Conservation (phyloP, 2,797 vertebrate genomes). For the Miichthys miiuy region DNA sequence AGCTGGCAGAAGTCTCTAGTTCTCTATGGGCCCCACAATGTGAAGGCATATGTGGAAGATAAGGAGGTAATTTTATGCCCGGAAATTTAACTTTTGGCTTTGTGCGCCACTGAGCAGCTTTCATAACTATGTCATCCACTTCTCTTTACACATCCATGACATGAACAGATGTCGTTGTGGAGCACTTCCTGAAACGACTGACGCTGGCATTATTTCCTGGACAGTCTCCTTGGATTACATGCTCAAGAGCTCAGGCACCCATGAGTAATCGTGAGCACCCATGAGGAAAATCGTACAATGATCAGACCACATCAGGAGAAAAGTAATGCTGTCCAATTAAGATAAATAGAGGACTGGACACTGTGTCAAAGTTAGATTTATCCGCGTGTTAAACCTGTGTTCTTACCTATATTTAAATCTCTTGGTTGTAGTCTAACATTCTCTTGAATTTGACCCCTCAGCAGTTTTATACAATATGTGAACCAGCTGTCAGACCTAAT, state of each 20-base stretch:
- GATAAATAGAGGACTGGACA: not conserved
- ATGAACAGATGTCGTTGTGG: not conserved
- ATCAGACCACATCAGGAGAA: not conserved
- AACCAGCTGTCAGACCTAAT: too few species aligned
- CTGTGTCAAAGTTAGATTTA: not conserved
- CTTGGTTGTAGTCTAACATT: not conserved
- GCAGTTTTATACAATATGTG: too few species aligned
- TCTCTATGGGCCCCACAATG: too few species aligned
- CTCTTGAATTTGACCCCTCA: not conserved
- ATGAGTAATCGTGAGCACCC: not conserved
- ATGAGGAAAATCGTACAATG: not conserved
- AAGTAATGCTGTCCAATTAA: not conserved
- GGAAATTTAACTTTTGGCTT: too few species aligned
- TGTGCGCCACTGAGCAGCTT: too few species aligned
- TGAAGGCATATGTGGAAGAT: too few species aligned
- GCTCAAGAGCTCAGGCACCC: not conserved
- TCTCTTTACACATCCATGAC: too few species aligned
- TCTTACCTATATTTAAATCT: too few species aligned
- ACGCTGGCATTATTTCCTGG: not conserved
- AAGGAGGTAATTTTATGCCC: too few species aligned
- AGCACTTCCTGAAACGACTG: not conserved
- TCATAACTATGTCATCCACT: too few species aligned
- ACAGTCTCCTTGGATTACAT: not conserved
- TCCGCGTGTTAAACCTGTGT: not conserved
- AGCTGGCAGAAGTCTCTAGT: too few species aligned